These are phyloP conservation scores for Ornithorhynchus anatinus DNA, from an alignment of 2,113 vertebrate species.

Conservation along the genomic window DNA sequence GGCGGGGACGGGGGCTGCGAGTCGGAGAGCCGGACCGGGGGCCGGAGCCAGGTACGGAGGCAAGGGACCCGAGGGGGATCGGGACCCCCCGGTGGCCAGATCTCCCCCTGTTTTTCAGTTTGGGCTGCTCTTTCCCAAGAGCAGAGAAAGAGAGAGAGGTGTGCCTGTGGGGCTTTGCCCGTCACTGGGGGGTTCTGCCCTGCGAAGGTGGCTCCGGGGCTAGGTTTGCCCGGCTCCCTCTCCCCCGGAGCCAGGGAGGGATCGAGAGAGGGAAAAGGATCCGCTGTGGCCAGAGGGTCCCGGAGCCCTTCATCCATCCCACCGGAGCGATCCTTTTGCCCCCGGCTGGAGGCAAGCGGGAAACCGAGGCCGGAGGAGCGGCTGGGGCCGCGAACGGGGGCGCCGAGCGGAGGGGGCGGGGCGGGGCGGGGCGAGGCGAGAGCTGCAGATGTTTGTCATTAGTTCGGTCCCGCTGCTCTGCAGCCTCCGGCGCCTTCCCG, in stretches of 20 bases:
- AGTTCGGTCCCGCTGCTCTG: background rate
- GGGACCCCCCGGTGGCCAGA: conserved; percentile 23
- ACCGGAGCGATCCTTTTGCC: background rate
- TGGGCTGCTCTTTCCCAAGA: too few relatives aligned
- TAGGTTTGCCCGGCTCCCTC: background rate
- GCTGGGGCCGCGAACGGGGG: too few relatives aligned
- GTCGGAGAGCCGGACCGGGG: background rate
- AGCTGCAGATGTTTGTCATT: background rate
- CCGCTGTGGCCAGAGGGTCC: background rate
- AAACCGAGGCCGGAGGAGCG: too few relatives aligned
- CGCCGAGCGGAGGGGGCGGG: background rate
- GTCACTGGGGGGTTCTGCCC: background rate
- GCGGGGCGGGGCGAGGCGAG: background rate
- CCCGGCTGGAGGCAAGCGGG: background rate
- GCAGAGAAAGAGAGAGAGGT: background rate
- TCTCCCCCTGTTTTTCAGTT: background rate
- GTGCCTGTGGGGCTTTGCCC: background rate
- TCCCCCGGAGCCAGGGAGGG: background rate
- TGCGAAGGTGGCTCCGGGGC: background rate
- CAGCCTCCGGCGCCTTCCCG: background rate
- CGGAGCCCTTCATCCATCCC: background rate
- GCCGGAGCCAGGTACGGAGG: background rate
- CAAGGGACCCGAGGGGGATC: conserved; percentile 18
- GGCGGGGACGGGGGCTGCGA: background rate
- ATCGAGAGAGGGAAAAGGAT: background rate